Evolutionary conservation across 2,888 invertebrate species (phyloP), one percentile per base, ranked within the genome.

Genomic region (Rhaphigaster nebulosa): DNA sequence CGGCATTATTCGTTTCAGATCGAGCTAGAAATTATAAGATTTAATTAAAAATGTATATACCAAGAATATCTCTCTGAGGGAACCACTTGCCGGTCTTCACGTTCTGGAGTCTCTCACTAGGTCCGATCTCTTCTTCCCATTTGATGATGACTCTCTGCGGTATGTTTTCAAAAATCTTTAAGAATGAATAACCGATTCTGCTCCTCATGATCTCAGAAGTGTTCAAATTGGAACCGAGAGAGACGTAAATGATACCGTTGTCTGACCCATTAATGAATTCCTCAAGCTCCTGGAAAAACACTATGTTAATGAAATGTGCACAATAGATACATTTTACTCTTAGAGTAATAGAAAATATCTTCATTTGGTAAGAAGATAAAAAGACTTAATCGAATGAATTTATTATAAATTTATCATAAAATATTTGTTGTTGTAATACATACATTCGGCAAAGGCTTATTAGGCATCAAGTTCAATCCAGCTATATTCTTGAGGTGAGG

Each of bases 401-500:
- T n/a, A n/a, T n/a, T n/a, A n/a, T n/a, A n/a, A n/a, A n/a, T n/a
- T n/a, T n/a, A n/a, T n/a, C n/a, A n/a, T n/a, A n/a, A n/a, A n/a
- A n/a, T n/a, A n/a, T n/a, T n/a, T n/a, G n/a, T n/a, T n/a, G n/a
- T n/a, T n/a, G n/a, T 52, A 52, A 52, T 52, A 52, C 52, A 52
- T 52, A 96, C 97, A 93, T 95, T 94, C 91, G 96, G 96, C 92
- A 97, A 94, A 56, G 95, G 95, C 93, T 96, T 96, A 23, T 97
- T 94, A 60, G 96, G 95, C 92, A 96, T 96, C 93, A 97, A 97
- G 93, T 97, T 97, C 91, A 97, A 96, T 93, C 97, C 97, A 4
- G 97, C 97, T 12, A 97, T 96, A 94, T 97, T 97, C 20, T 97
- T 97, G 1, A 97, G 96, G 93, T 97, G 97, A 0, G 97, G 97